Evolutionary conservation across 2,888 invertebrate species (phyloP), one percentile per base, ranked within the genome.

Genomic region (Kuschelorhynchus macadamiae): DNA sequence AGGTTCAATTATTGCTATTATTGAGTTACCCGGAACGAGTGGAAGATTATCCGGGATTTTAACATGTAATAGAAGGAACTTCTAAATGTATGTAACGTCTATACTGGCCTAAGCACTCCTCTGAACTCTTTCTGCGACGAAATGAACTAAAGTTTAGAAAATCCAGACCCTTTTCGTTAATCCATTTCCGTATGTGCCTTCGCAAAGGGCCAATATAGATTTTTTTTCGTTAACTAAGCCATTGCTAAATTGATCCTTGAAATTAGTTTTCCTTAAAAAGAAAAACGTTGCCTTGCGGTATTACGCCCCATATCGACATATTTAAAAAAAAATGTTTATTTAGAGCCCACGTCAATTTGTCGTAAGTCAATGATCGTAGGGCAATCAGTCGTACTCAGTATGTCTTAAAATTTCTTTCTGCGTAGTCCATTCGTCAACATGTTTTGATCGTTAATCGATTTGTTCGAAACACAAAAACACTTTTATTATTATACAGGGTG

Each of bases 1-100:
- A 78, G 77, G 79, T 80, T 81, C 81, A 82, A 82, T 82, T 81
- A 82, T 81, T 79, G 78, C 80, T 80, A 81, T 81, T 81, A 81
- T 82, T 81, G 81, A 80, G 77, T 78, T 79, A 78, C 77, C 77
- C 77, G 75, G 78, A 78, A 77, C 75, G 80, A 74, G 76, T 74
- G 77, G 79, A 75, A 79, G 81, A 80, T 82, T 80, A 82, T 81
- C 81, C 80, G 70, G 79, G 80, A 80, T 81, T 81, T 80, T 77
- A 78, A 79, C 78, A 76, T 78, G 78, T 77, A 77, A 76, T 75
- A 77, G 77, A 78, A 78, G 77, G 77, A 77, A 76, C 71, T 74
- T 73, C 74, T 73, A 77, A 77, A 78, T 78, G 77, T 79, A 77
- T 77, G 77, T 78, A 79, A 79, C 77, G 70, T 73, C 74, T 72